These are phyloP conservation scores for Narcine bancroftii DNA, from an alignment of 2,113 vertebrate species.

Conservation along the genomic window DNA sequence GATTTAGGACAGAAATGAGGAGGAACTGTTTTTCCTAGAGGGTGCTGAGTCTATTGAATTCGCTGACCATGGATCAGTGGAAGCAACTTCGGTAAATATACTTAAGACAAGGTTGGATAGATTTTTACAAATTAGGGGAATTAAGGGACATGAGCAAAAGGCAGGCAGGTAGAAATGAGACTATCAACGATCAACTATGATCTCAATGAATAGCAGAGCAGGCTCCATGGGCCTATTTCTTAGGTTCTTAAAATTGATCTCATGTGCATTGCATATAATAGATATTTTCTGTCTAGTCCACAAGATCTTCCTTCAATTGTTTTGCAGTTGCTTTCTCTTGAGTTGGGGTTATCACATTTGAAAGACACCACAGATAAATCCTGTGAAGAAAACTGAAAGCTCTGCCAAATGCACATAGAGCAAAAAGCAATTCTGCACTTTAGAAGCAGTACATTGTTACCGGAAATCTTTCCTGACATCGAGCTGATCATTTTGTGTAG, in stretches of 20 bases:
- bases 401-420: background rate
- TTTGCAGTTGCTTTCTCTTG: background rate
- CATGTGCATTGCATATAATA: background rate
- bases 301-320: background rate
- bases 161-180: too few species aligned
- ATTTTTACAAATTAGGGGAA: too few species aligned
- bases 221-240: too few species aligned
- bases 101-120: too few species aligned
- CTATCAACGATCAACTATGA: too few species aligned
- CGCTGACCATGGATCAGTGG: too few species aligned
- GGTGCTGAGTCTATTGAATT: too few species aligned
- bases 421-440: constrained; percentile 15
- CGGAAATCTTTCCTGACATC: background rate
- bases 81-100: too few species aligned
- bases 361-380: background rate
- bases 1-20: too few species aligned
- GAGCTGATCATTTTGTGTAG: background rate
- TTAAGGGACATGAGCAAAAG: too few species aligned
- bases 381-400: background rate
- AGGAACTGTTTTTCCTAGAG: too few species aligned
- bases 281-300: background rate
- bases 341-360: background rate
- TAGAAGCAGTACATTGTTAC: background rate
- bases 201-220: too few species aligned
- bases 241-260: background rate